These are phyloP conservation scores for Pachypeltis micranthus DNA, from an alignment of 1,140 invertebrate species.

Conservation along the genomic window DNA sequence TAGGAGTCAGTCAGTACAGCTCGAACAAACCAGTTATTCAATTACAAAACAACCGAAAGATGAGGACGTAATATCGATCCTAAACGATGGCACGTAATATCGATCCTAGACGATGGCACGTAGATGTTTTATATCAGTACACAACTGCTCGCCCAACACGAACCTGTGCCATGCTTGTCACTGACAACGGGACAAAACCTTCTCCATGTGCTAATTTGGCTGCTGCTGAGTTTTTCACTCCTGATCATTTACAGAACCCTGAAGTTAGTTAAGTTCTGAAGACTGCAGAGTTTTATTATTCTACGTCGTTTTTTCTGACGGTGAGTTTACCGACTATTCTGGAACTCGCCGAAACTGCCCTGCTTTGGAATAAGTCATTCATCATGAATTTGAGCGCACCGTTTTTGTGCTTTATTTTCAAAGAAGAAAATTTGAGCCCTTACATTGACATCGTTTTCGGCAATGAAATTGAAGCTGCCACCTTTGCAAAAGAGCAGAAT, in stretches of 20 bases:
- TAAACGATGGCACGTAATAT: too few species aligned
- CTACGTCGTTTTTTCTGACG: constrained; percentile 94
- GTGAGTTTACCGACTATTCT: constrained; percentile 81
- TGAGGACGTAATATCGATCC: too few species aligned
- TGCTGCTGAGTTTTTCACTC: constrained; percentile 86
- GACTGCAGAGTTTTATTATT: constrained; percentile 72
- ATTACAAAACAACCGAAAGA: too few species aligned
- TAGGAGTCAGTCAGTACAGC: too few species aligned
- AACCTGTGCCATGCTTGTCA: constrained; percentile 78
- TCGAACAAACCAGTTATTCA: too few species aligned
- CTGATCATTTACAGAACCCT: constrained; percentile 64
- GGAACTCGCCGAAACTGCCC: constrained; percentile 65
- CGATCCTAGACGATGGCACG: too few species aligned
- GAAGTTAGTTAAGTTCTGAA: constrained; percentile 70
- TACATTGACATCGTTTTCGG: constrained; percentile 95
- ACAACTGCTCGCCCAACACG: too few species aligned
- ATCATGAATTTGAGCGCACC: constrained; percentile 93
- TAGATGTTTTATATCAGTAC: too few species aligned
- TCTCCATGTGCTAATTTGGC: constrained; percentile 91
- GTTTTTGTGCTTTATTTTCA: constrained; percentile 85
- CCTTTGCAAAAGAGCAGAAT: constrained; percentile 68
- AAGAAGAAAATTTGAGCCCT: constrained; percentile 69
- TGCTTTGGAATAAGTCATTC: constrained; percentile 61
- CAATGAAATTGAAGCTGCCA: constrained; percentile 83
- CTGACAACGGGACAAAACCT: constrained; percentile 55